Conservation (phyloP, 2,888 invertebrate genomes). For the Hemistola chrysoprasaria region DNA sequence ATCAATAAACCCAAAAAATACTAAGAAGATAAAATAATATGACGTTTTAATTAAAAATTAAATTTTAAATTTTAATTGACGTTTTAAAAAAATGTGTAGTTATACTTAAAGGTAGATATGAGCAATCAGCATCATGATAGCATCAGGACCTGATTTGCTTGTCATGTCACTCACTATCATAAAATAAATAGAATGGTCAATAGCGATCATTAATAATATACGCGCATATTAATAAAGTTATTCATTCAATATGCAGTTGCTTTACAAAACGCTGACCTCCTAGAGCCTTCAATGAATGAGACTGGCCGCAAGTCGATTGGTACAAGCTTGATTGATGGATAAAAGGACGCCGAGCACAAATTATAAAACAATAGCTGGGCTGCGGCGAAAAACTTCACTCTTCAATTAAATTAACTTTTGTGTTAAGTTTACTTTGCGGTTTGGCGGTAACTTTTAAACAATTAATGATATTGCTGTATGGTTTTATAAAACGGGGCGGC, state of each 20-base stretch:
- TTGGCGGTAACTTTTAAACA: conserved; percentile 15
- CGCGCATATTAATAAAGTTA: conserved; percentile 4
- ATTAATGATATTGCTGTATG: conserved; percentile 1
- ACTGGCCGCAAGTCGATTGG: conserved; percentile 29
- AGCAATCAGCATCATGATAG: too few relatives aligned
- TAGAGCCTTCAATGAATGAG: conserved; percentile 10
- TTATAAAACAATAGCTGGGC: conserved; percentile 55
- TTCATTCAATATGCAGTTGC: not conserved
- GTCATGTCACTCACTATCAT: too few relatives aligned
- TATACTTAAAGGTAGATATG: too few relatives aligned
- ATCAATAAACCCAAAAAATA: too few relatives aligned
- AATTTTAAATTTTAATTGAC: too few relatives aligned
- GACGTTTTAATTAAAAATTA: too few relatives aligned
- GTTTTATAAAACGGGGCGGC: too few relatives aligned
- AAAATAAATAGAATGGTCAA: too few relatives aligned
- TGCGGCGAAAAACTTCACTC: conserved; percentile 40
- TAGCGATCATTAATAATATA: conserved; percentile 8
- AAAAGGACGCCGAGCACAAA: conserved; percentile 66
- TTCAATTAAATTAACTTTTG: conserved; percentile 50
- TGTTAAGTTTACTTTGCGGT: conserved; percentile 34
- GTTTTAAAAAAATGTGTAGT: too few relatives aligned
- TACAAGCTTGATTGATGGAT: conserved; percentile 71
- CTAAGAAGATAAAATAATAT: too few relatives aligned
- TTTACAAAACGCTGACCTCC: conserved; percentile 12
- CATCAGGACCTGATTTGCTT: too few relatives aligned